phyloP scores from a whole-genome alignment of 2,113 vertebrate species.

The Ctenodactylus gundi region DNA sequence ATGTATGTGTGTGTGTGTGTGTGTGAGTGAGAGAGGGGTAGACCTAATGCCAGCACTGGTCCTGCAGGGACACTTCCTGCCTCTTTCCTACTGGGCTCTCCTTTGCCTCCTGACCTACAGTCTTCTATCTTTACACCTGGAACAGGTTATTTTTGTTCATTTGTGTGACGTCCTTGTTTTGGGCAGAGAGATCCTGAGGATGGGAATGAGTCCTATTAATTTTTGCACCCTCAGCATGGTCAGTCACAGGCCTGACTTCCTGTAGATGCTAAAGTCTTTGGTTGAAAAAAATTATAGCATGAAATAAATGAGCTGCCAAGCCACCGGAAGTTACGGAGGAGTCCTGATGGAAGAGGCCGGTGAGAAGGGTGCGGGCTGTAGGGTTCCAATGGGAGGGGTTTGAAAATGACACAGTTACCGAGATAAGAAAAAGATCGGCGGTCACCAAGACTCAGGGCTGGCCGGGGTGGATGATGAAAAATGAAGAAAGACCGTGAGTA shows the following conservation, averaged over 20 bases:
- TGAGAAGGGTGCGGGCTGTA: background rate
- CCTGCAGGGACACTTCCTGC: background rate
- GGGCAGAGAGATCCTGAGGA: background rate
- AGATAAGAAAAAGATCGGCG: background rate
- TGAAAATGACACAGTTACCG: background rate
- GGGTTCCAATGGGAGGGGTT: background rate
- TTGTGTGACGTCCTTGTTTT: background rate
- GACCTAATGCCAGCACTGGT: too few species aligned
- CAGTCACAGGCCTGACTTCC: background rate
- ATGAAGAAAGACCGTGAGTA: background rate
- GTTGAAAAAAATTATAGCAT: background rate
- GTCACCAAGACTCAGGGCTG: too few species aligned
- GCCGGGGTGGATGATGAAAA: background rate
- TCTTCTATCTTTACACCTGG: background rate
- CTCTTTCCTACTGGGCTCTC: background rate
- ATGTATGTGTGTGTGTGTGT: too few species aligned
- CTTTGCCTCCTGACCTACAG: background rate
- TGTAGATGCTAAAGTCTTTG: background rate
- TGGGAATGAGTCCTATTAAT: background rate
- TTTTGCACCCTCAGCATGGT: background rate
- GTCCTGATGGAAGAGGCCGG: background rate
- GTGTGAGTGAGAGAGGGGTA: too few species aligned
- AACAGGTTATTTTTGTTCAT: background rate
- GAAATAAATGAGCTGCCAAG: background rate
- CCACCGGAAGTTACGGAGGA: background rate